Evolutionary conservation across 2,797 vertebrate species (phyloP).

Genomic region (Myoxocephalus aenaeus): DNA sequence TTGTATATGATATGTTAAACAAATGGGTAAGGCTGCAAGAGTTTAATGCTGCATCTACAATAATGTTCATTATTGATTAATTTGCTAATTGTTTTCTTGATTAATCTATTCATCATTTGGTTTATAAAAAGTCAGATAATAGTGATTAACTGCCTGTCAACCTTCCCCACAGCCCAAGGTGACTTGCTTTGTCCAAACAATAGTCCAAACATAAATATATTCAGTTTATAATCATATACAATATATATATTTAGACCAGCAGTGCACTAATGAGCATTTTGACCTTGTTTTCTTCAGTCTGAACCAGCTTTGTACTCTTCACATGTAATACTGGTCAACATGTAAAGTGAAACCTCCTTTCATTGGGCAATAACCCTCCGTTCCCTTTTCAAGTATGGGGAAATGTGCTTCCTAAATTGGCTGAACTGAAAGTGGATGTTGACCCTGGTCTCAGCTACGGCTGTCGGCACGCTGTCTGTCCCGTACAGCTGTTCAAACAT

Average conservation of each 20-base stretch:
- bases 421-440: conserved; percentile 49
- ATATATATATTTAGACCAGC: background rate
- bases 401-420: conserved; percentile 45
- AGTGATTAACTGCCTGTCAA: background rate
- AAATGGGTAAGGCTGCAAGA: background rate
- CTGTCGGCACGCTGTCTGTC: conserved; percentile 55
- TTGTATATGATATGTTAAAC: background rate
- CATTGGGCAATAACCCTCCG: background rate
- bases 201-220: background rate
- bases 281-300: background rate
- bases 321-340: background rate
- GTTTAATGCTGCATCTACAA: background rate
- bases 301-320: background rate
- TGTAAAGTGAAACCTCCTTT: conserved; percentile 22
- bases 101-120: background rate
- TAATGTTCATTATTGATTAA: background rate
- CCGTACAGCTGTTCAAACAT: conserved; percentile 78
- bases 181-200: background rate
- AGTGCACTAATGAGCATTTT: background rate
- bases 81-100: background rate
- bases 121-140: background rate
- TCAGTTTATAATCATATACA: background rate
- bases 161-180: background rate
- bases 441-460: conserved; percentile 65
- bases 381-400: conserved; percentile 25